A percentile compares a stretch with the other conserved stretches of the same genome.
Conservation (phyloP, 2,888 invertebrate genomes). For the Sussaba pulchella region DNA sequence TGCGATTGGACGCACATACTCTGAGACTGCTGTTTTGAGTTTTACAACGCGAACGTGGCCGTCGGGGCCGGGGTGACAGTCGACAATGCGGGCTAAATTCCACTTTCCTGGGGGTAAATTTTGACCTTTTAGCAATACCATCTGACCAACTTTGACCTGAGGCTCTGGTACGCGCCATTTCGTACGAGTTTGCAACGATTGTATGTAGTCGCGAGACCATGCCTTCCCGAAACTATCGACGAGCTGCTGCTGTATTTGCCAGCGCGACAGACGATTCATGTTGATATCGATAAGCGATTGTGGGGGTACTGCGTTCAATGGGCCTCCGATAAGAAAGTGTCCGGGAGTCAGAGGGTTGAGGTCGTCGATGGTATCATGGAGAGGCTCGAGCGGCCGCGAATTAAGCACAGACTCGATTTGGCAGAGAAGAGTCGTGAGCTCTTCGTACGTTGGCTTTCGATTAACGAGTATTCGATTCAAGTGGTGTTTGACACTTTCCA, state of each 20-base stretch:
- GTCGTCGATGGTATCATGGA: conserved; percentile 54
- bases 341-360: conserved; percentile 61
- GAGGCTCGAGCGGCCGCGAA: conserved; percentile 59
- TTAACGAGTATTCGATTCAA: conserved; percentile 18
- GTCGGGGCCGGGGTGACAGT: neutral
- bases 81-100: conserved; percentile 13
- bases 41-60: neutral
- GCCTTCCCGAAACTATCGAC: conserved; percentile 67
- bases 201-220: conserved; percentile 10
- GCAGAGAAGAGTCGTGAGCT: neutral
- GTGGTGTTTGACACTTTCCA: conserved; percentile 34
- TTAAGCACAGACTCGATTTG: conserved; percentile 64
- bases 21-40: neutral
- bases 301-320: conserved; percentile 38
- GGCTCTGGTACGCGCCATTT: neutral
- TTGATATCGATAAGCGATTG: conserved; percentile 1
- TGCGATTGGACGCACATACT: neutral
- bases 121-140: neutral
- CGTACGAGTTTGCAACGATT: neutral
- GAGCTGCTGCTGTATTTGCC: conserved; percentile 39
- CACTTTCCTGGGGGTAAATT: conserved; percentile 9
- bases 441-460: neutral
- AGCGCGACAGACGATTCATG: conserved; percentile 19
- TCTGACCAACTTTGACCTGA: neutral
- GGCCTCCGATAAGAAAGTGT: conserved; percentile 54